phyloP scores from a whole-genome alignment of 2,888 invertebrate species.

The Agrenia bidenticulata region DNA sequence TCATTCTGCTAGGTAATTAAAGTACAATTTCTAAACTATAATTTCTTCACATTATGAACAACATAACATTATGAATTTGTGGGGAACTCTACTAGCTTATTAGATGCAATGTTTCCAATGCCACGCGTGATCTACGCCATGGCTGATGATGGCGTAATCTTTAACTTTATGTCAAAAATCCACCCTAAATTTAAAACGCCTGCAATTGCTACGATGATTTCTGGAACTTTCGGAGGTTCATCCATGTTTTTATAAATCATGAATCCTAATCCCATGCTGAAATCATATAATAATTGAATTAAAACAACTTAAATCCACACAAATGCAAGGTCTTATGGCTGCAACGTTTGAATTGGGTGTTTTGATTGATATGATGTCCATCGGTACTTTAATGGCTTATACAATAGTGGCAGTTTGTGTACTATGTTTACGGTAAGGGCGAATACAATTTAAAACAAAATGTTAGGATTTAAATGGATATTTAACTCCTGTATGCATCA shows the following conservation, averaged over 20 bases:
- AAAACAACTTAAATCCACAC: constrained; percentile 9
- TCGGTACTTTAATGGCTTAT: constrained; percentile 85
- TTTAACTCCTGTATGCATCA: not conserved
- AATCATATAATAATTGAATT: not conserved
- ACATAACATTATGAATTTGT: too few relatives aligned
- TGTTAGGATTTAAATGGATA: not conserved
- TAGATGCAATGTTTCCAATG: constrained; percentile 82
- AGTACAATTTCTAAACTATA: too few relatives aligned
- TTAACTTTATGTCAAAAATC: constrained; percentile 69
- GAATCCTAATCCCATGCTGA: too few relatives aligned
- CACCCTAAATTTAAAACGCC: constrained; percentile 75
- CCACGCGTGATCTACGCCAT: constrained; percentile 87
- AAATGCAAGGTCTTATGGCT: too few relatives aligned
- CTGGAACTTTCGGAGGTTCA: constrained; percentile 72
- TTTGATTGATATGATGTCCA: constrained; percentile 92
- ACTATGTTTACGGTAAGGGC: constrained; percentile 72
- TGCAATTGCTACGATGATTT: constrained; percentile 70
- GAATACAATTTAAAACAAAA: not conserved
- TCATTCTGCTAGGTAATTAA: constrained; percentile 58
- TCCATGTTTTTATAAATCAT: too few relatives aligned
- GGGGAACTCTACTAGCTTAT: constrained; percentile 21
- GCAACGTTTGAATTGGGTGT: constrained; percentile 85
- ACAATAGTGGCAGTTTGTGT: constrained; percentile 90
- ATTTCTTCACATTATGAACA: too few relatives aligned
- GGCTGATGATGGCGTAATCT: constrained; percentile 84